Evolutionary conservation across 2,888 invertebrate genomes (phyloP).

Genomic region (Mongoloraphidia duomilia): DNA sequence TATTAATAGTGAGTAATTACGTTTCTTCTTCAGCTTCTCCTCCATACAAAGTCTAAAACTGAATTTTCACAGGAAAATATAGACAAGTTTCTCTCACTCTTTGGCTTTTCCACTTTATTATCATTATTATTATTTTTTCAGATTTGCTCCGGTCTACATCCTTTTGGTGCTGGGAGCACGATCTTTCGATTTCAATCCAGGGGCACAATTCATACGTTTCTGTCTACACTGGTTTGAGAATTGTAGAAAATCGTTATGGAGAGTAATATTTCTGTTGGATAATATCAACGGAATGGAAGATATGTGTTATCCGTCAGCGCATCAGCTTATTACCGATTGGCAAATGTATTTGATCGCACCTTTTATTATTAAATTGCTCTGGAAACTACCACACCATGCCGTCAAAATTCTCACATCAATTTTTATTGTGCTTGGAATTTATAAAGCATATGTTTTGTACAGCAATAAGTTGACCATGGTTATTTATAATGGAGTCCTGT

Average conservation of each 20-base stretch:
- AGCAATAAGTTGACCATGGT: slow-evolving; percentile 1
- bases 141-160: not conserved
- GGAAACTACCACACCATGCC: slow-evolving; percentile 6
- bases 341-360: slow-evolving; percentile 9
- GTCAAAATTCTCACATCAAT: not conserved
- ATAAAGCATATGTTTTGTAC: slow-evolving; percentile 3
- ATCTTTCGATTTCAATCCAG: no score
- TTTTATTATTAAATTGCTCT: slow-evolving; percentile 4
- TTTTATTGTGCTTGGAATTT: not conserved
- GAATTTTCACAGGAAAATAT: no score
- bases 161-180: not conserved
- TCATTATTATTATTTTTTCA: not conserved
- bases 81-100: no score
- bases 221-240: not conserved
- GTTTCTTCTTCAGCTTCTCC: no score
- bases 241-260: not conserved
- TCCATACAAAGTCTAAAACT: no score
- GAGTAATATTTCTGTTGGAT: not conserved
- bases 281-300: slow-evolving; percentile 1
- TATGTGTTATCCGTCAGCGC: slow-evolving; percentile 7
- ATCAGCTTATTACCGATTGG: slow-evolving; percentile 9
- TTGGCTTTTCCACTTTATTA: no score
- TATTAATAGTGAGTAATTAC: no score
- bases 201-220: not conserved
- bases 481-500: slow-evolving; percentile 8